Evolutionary conservation across 2,888 invertebrate species (phyloP).

Genomic region (Dastarcus helophoroides): DNA sequence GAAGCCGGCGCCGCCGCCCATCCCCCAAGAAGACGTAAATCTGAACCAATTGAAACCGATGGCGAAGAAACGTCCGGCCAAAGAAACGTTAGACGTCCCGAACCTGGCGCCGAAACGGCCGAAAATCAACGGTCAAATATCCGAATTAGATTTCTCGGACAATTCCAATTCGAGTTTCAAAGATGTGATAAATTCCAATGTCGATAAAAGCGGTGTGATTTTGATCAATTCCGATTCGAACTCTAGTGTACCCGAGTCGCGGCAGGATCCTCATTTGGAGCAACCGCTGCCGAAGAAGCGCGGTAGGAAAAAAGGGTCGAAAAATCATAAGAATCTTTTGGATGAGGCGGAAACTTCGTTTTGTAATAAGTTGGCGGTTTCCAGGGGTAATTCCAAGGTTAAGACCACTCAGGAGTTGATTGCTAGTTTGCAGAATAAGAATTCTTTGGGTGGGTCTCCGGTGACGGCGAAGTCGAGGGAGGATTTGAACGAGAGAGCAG

Average conservation of each 20-base stretch:
- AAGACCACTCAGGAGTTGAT: constrained; percentile 74
- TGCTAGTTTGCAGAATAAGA: constrained; percentile 54
- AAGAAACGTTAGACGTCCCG: constrained; percentile 16
- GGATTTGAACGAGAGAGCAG: constrained; percentile 34
- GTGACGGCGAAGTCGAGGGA: constrained; percentile 24
- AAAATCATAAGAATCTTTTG: constrained; percentile 40
- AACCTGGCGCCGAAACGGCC: constrained; percentile 29
- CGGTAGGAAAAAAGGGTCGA: constrained; percentile 48
- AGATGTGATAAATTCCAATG: constrained; percentile 25
- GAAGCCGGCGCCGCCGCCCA: constrained; percentile 22
- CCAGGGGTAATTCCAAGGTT: constrained; percentile 47
- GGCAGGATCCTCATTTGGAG: constrained; percentile 29
- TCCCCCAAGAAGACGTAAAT: constrained; percentile 16
- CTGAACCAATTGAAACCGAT: constrained; percentile 14
- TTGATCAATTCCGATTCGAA: constrained; percentile 38
- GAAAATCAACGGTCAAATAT: constrained; percentile 39
- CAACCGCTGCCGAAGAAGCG: constrained; percentile 43
- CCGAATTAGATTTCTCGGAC: constrained; percentile 33
- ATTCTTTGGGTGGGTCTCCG: constrained; percentile 12
- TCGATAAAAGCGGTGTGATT: constrained; percentile 20
- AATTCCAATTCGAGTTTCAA: constrained; percentile 38
- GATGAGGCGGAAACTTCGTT: constrained; percentile 45
- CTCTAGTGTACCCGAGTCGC: constrained; percentile 41
- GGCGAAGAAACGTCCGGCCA: constrained; percentile 20
- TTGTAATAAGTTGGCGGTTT: constrained; percentile 46